These are phyloP conservation scores for Tragulus kanchil DNA, from an alignment of 2,113 vertebrate genomes.

Conservation along the genomic window DNA sequence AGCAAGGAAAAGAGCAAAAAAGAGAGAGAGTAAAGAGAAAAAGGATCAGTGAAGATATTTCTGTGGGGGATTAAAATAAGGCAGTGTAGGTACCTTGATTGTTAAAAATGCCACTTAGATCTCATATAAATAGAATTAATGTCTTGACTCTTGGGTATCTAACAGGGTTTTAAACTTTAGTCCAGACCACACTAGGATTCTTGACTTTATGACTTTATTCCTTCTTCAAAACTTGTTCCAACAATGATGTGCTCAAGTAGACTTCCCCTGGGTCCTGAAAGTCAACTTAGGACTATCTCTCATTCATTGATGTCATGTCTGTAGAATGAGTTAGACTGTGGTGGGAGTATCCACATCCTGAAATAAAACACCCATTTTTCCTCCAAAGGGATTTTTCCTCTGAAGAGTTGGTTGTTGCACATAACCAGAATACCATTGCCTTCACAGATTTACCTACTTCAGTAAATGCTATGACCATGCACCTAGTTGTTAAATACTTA, in stretches of 20 bases:
- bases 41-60: not conserved
- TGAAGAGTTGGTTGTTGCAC: not conserved
- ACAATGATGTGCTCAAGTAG: not conserved
- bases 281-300: not conserved
- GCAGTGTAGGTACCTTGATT: not conserved
- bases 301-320: not conserved
- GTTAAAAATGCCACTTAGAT: slow-evolving; percentile 23
- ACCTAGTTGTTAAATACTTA: not conserved
- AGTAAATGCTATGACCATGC: not conserved
- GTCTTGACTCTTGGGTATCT: not conserved
- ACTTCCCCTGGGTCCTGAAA: slow-evolving; percentile 2
- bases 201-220: slow-evolving; percentile 52
- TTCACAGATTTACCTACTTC: not conserved
- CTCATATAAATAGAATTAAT: not conserved
- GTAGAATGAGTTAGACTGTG: not conserved
- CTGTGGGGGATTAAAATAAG: slow-evolving; percentile 2
- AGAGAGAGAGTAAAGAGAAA: slow-evolving; percentile 18
- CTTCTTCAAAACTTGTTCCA: not conserved
- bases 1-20: not conserved
- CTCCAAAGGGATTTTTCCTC: not conserved
- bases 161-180: not conserved
- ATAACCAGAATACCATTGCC: not conserved
- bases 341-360: not conserved
- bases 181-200: not conserved
- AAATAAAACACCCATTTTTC: not conserved